Percentiles rank a stretch among this genome's conserved stretches.
These are phyloP conservation scores for Calliphora vicina DNA, from an alignment of 1,140 invertebrate genomes.

Conservation along the genomic window DNA sequence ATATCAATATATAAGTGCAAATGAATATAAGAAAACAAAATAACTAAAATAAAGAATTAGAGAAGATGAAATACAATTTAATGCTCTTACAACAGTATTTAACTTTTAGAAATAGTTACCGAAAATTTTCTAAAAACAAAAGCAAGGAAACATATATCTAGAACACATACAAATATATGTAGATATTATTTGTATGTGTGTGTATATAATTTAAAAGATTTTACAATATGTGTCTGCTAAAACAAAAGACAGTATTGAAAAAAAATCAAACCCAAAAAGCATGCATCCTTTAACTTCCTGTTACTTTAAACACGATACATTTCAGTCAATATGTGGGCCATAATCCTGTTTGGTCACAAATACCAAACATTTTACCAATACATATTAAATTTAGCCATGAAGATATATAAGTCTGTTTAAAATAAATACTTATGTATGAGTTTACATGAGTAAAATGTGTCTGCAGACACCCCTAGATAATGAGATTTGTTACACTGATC, in stretches of 20 bases:
- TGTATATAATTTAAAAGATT: neutral
- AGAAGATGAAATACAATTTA: neutral
- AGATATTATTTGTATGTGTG: neutral
- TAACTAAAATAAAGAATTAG: neutral
- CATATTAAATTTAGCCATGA: neutral
- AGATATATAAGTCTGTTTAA: neutral
- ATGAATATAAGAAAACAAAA: neutral
- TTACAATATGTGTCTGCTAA: neutral
- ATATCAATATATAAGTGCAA: neutral
- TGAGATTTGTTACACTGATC: too few relatives aligned
- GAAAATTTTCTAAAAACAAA: neutral
- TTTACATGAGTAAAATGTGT: too few relatives aligned
- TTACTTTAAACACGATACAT: neutral
- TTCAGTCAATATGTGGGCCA: neutral
- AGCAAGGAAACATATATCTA: neutral
- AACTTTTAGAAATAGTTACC: neutral
- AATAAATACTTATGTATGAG: too few relatives aligned
- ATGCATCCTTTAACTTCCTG: neutral
- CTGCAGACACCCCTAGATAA: too few relatives aligned
- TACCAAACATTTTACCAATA: neutral
- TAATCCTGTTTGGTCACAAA: neutral
- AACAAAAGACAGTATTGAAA: neutral
- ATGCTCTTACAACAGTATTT: slow-evolving; percentile 4
- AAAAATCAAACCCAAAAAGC: neutral
- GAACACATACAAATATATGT: too few relatives aligned